Evolutionary conservation across 2,888 invertebrate genomes (phyloP).

Genomic region (Eulithis prunata): DNA sequence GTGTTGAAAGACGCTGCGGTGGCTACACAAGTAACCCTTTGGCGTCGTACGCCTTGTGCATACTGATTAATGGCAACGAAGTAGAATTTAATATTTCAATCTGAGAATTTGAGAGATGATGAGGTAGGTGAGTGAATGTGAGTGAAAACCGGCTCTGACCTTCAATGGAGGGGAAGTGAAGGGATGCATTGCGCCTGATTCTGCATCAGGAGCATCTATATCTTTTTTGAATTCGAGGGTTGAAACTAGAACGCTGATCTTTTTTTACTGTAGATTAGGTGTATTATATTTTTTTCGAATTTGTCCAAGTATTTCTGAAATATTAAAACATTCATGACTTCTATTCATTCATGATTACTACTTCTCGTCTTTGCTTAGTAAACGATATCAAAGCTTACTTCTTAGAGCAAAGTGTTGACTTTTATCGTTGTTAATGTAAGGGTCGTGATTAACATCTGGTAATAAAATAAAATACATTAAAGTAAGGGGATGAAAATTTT

Average conservation of each 20-base stretch:
- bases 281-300: neutral
- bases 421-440: constrained; percentile 33
- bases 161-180: no score
- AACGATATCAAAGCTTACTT: constrained; percentile 31
- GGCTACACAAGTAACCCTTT: constrained; percentile 50
- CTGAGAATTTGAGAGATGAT: neutral
- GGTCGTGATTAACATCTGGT: constrained; percentile 40
- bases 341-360: no score
- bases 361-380: constrained; percentile 11
- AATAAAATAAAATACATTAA: constrained; percentile 36
- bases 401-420: constrained; percentile 21
- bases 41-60: constrained; percentile 40
- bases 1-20: constrained; percentile 55
- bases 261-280: no score
- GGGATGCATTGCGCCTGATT: no score
- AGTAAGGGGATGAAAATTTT: constrained; percentile 50
- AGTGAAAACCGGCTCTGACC: no score
- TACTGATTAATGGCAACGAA: constrained; percentile 49
- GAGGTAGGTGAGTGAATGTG: no score
- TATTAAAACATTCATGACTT: constrained; percentile 3
- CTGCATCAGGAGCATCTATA: no score
- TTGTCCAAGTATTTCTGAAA: neutral
- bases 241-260: no score
- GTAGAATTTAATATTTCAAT: neutral
- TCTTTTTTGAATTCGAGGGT: no score